Evolutionary conservation across 2,888 invertebrate species (phyloP).

Genomic region (Cryptocheilus praepositus): DNA sequence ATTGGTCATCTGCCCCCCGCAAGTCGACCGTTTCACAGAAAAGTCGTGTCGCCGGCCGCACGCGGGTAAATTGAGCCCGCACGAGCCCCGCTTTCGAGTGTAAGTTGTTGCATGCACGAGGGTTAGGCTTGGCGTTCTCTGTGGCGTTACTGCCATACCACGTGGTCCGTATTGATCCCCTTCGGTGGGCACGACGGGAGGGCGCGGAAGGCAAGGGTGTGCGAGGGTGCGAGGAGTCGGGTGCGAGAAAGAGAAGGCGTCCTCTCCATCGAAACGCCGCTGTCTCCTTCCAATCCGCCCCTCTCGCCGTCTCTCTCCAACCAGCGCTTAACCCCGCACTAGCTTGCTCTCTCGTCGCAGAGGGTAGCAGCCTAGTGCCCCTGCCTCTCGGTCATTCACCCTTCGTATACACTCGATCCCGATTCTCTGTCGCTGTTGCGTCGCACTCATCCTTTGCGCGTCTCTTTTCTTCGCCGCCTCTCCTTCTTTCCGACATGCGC

Average conservation of each 20-base stretch:
- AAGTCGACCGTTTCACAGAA: too few species aligned
- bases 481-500: neutral
- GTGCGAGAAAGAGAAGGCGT: constrained; percentile 31
- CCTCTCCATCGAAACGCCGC: constrained; percentile 47
- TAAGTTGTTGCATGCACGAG: constrained; percentile 58
- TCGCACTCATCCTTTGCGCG: constrained; percentile 13
- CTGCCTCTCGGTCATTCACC: constrained; percentile 73
- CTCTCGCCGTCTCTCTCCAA: constrained; percentile 26
- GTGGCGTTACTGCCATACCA: constrained; percentile 69
- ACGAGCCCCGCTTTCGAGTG: constrained; percentile 28
- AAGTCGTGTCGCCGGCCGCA: constrained; percentile 9
- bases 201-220: constrained; percentile 27
- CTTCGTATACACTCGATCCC: constrained; percentile 58
- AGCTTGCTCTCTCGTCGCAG: constrained; percentile 55
- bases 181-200: constrained; percentile 62
- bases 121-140: constrained; percentile 51
- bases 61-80: constrained; percentile 23
- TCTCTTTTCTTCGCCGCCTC: neutral
- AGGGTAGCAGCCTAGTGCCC: constrained; percentile 75
- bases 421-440: constrained; percentile 49
- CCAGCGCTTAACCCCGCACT: constrained; percentile 26
- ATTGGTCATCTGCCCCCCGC: too few species aligned
- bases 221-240: constrained; percentile 23
- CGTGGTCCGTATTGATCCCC: constrained; percentile 74
- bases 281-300: constrained; percentile 23